Evolutionary conservation across 2,888 invertebrate species (phyloP).

Genomic region (Hypena proboscidalis): DNA sequence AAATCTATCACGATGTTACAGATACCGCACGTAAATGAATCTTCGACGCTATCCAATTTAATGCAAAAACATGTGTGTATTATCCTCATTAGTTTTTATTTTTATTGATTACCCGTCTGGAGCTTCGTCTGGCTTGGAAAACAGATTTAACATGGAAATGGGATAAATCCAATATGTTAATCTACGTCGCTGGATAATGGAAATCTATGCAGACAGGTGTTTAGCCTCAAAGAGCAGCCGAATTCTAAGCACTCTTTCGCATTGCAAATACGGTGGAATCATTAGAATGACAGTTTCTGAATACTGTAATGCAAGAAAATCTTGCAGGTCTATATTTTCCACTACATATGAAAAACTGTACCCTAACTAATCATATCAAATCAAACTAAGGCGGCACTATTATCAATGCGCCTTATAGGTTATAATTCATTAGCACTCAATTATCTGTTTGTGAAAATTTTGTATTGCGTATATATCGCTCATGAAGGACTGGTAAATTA

Average conservation of each 20-base stretch:
- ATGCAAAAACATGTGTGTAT: constrained; percentile 11
- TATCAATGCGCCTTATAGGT: too few species aligned
- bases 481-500: too few species aligned
- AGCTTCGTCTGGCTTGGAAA: constrained; percentile 7
- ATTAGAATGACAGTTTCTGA: too few species aligned
- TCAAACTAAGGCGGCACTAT: too few species aligned
- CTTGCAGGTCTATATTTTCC: too few species aligned
- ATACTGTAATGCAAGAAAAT: too few species aligned
- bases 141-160: constrained; percentile 5
- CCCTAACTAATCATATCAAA: too few species aligned
- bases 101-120: constrained; percentile 9
- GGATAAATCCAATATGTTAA: not conserved
- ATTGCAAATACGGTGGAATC: not conserved
- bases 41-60: constrained; percentile 11
- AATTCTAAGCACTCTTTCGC: not conserved
- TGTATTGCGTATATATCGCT: too few species aligned
- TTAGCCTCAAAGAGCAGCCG: constrained; percentile 7
- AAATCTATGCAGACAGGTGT: constrained; percentile 3
- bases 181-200: not conserved
- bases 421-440: too few species aligned
- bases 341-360: too few species aligned
- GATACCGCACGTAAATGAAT: constrained; percentile 11
- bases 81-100: constrained; percentile 12
- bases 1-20: constrained; percentile 12
- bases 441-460: too few species aligned